phyloP scores from a whole-genome alignment of 2,888 invertebrate genomes.

The Agapostemon virescens region DNA sequence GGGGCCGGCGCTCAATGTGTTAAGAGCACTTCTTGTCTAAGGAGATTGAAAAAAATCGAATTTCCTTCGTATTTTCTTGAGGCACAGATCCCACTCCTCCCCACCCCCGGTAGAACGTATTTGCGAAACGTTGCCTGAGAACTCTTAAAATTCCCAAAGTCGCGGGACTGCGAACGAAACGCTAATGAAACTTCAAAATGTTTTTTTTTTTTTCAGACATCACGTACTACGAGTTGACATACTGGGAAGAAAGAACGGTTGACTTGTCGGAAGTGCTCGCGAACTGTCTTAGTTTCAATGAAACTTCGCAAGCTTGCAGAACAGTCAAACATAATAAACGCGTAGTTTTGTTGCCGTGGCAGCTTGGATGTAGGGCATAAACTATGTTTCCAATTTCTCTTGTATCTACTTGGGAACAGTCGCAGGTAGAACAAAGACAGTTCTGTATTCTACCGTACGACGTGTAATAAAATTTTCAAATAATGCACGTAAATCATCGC shows the following conservation, averaged over 20 bases:
- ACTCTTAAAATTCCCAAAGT: neutral
- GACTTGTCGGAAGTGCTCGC: neutral
- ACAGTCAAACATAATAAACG: neutral
- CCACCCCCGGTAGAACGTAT: neutral
- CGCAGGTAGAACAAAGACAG: no score
- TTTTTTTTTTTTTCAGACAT: neutral
- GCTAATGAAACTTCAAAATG: neutral
- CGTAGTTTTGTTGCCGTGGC: neutral
- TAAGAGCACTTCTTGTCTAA: neutral
- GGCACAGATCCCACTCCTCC: neutral
- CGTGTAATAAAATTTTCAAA: no score
- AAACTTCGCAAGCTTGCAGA: neutral
- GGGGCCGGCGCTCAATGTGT: no score
- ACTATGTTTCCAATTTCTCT: neutral
- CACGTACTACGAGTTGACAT: neutral
- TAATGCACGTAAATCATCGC: no score
- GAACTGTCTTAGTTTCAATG: neutral
- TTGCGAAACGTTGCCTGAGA: no score
- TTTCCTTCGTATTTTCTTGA: neutral
- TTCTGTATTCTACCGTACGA: no score
- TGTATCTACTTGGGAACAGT: no score
- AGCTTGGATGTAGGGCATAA: neutral
- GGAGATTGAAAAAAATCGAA: slow-evolving; percentile 7
- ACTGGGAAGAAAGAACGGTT: neutral
- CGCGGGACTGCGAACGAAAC: neutral